Evolutionary conservation across 2,113 vertebrate species (phyloP), one percentile per base, ranked within the genome.

Genomic region (Butorides virescens): DNA sequence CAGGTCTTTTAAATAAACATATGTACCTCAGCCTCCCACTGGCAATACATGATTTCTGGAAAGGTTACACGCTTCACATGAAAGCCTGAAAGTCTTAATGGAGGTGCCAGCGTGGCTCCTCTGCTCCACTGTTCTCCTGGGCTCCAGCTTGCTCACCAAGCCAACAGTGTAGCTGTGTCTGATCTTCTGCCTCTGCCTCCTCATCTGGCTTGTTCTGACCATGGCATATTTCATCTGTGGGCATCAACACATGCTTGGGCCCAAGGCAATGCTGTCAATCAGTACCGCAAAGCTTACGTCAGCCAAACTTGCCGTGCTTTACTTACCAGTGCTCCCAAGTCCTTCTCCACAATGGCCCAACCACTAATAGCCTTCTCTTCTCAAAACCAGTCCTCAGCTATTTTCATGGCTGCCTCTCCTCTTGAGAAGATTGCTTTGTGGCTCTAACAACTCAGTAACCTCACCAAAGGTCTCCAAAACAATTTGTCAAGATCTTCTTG

Each of bases 261-360:
- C 29, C 75, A 42, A 12, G 26, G 32, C 47, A 83, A 22, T 7
- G 12, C 42, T 71, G 36, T 44, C 44, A 70, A 5, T 13, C 34
- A 75, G 34, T 27, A 61, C 4, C 0, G 0, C 8, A 30, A 78
- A 63, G 42, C 21, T 27, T 39, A 77, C 2, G 2, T 36, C 36
- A 0, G 2, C 39, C 37, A 75, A 61, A 68, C 15, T 61, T 15
- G 0, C 30, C 0, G 2, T 23, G 59, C 37, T 86, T 70, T 56
- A 42, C 25, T 55, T 20, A 44, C 5, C 42, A 36, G 27, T 42
- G 26, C 46, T 78, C 36, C 81, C 56, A 61, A n/a, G 50, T 47
- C 36, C 46, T 80, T 46, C 21, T 58, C 27, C 37, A 49, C 32
- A 17, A 59, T 18, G 13, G 39, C 67, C 42, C 52, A 62, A 46